Evolutionary conservation across 2,888 invertebrate genomes (phyloP), one percentile per base, ranked within the genome.

Genomic region (Coelopa pilipes): DNA sequence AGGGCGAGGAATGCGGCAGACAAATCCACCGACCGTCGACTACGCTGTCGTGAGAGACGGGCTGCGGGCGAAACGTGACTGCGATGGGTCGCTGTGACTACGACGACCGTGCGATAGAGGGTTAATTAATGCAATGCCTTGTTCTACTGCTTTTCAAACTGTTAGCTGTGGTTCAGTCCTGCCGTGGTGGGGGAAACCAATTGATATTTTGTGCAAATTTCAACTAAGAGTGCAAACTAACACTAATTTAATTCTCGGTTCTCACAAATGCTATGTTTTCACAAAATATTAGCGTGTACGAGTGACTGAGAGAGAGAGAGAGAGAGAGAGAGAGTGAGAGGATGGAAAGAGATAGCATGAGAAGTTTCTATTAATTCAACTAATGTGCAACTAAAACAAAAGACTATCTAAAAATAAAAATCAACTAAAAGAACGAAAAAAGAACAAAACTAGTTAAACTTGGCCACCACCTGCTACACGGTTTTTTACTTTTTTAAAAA

Each of bases 201-300:
- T 55, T 46, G 9, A 65, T 19, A 45, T 55, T 17, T 72, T 47
- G 75, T 75, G 77, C 75, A 75, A 65, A 67, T 50, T 72, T 59
- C 11, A 73, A 59, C 63, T 68, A 63, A 24, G 57, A 46, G 62
- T 70, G 34, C 62, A 65, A 73, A 70, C 71, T 74, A 74, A 70
- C 59, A 53, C 21, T 62, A 55, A 70, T 50, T 59, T 57, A 74
- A 78, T 78, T 77, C 78, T 80, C 77, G 77, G 78, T 79, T 80
- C 80, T 80, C 79, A 80, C 75, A 65, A 72, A 59, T 60, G 62
- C 62, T 62, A 62, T 24, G 21, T 21, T 62, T 62, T 12, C 10
- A 53, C 53, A 53, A 53, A 53, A 2, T 13, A 53, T n/a, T 53
- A 53, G n/a, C 15, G 45, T 21, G 60, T 15, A 62, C 34, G 15